Conservation (phyloP, 2,888 invertebrate species). For the Phengaris alcon region DNA sequence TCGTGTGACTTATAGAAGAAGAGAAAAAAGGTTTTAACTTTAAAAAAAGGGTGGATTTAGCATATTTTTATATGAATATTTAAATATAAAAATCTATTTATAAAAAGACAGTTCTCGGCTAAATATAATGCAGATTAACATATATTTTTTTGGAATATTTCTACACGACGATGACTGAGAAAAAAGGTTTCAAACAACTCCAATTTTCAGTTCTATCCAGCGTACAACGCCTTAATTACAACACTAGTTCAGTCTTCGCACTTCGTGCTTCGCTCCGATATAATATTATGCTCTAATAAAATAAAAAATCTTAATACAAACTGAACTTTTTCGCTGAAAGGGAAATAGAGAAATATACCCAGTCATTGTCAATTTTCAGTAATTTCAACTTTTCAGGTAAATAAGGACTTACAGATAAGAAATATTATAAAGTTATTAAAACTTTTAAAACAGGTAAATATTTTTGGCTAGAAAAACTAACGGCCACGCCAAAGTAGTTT, state of each 20-base stretch:
- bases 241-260: conserved; percentile 44
- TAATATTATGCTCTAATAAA: conserved; percentile 5
- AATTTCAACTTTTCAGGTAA: not conserved
- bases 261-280: conserved; percentile 34
- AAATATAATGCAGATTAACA: too few relatives aligned
- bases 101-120: too few relatives aligned
- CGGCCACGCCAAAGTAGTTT: not conserved
- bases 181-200: too few relatives aligned
- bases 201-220: too few relatives aligned
- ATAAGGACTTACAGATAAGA: not conserved
- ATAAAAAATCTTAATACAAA: not conserved
- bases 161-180: too few relatives aligned
- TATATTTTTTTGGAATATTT: too few relatives aligned
- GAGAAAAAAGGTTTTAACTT: too few relatives aligned
- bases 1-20: too few relatives aligned
- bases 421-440: not conserved
- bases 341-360: not conserved
- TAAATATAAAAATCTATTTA: too few relatives aligned
- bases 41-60: too few relatives aligned
- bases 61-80: too few relatives aligned
- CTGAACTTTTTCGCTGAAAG: not conserved
- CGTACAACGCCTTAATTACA: conserved; percentile 46
- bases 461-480: not conserved
- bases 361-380: not conserved
- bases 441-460: too few relatives aligned